Conservation (phyloP, 2,113 vertebrate species). For the Orcinus orca region DNA sequence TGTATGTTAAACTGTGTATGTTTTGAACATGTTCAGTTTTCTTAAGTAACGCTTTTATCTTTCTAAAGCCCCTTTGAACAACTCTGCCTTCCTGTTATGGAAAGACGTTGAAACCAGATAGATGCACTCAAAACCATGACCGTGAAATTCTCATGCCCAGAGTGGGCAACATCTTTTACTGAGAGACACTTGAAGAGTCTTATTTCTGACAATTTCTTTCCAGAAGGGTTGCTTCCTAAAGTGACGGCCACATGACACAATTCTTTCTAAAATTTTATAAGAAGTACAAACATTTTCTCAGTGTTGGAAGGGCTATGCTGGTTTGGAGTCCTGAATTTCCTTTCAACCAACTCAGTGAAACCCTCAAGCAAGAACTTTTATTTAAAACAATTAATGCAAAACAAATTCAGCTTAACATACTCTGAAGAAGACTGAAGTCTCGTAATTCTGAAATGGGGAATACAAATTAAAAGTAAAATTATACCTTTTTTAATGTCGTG, state of each 20-base stretch:
- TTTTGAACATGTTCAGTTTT: not conserved
- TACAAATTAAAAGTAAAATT: slow-evolving; percentile 65
- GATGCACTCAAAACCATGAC: not conserved
- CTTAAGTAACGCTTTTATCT: not conserved
- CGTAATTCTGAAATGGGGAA: slow-evolving; percentile 37
- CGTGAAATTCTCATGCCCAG: not conserved
- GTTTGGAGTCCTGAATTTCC: not conserved
- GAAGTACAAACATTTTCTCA: not conserved
- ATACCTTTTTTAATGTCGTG: slow-evolving; percentile 29
- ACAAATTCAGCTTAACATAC: slow-evolving; percentile 44
- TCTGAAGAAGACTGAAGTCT: slow-evolving; percentile 48
- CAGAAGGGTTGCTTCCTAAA: not conserved
- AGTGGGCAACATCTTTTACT: not conserved
- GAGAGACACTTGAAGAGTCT: not conserved
- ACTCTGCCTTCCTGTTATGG: not conserved
- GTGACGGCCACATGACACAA: not conserved
- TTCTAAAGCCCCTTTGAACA: not conserved
- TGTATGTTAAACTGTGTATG: not conserved
- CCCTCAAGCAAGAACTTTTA: not conserved
- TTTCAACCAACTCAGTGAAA: not conserved
- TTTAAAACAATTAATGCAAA: slow-evolving; percentile 40
- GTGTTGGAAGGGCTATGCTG: not conserved
- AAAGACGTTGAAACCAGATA: not conserved
- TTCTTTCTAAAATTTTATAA: not conserved
- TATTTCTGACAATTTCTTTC: slow-evolving; percentile 19